A percentile compares a stretch with the other conserved stretches of the same genome.
Conservation (phyloP, 2,888 invertebrate genomes). For the Nebria salina region DNA sequence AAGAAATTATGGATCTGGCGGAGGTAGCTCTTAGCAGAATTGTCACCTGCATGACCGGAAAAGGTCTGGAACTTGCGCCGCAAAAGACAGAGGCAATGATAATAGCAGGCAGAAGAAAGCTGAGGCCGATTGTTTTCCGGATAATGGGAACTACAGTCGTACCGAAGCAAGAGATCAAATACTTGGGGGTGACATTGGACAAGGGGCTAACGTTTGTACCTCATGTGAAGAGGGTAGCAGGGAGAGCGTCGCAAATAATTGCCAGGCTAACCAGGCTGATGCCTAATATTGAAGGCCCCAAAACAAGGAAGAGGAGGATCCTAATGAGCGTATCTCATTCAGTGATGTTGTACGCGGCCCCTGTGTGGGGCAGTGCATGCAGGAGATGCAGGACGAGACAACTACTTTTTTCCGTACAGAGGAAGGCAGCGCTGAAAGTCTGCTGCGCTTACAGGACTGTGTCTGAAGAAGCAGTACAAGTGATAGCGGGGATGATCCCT, state of each 20-base stretch:
- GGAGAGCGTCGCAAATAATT: neutral
- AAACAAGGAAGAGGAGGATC: slow-evolving; percentile 5
- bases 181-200: neutral
- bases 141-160: neutral
- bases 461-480: neutral
- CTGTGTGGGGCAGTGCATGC: neutral
- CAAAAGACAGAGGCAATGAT: slow-evolving; percentile 28
- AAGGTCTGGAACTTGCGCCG: slow-evolving; percentile 15
- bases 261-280: neutral
- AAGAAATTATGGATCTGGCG: slow-evolving; percentile 18
- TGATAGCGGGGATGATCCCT: no score
- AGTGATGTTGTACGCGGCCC: neutral
- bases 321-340: neutral
- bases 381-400: neutral
- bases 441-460: slow-evolving; percentile 14
- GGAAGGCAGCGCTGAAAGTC: neutral
- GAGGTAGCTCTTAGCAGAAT: neutral
- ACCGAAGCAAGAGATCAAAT: neutral
- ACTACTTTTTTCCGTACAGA: neutral
- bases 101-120: slow-evolving; percentile 2
- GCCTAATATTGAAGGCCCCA: neutral
- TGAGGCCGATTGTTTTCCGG: neutral
- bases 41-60: neutral
- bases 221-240: slow-evolving; percentile 1
- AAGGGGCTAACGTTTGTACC: neutral